phyloP scores from a whole-genome alignment of 2,797 vertebrate species.

The Scleropages formosus region DNA sequence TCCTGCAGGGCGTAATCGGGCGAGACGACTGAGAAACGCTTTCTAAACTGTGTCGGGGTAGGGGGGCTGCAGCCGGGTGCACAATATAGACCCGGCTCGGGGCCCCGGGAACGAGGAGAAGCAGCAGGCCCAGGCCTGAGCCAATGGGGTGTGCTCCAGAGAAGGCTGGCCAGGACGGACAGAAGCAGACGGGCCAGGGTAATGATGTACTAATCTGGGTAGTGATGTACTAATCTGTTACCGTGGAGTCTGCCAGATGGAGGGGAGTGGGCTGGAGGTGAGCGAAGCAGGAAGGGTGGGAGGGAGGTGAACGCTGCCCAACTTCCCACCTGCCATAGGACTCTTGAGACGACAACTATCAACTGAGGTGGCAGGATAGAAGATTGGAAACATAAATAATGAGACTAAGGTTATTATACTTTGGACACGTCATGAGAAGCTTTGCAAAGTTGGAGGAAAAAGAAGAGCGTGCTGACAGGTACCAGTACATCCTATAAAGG shows the following conservation, averaged over 20 bases:
- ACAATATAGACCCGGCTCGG: not conserved
- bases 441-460: not conserved
- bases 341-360: not conserved
- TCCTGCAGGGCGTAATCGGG: not conserved
- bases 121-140: not conserved
- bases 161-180: not conserved
- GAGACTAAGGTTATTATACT: not conserved
- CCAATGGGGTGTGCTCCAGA: not conserved
- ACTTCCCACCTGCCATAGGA: not conserved
- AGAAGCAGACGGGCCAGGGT: not conserved
- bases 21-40: not conserved
- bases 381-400: not conserved
- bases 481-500: too few relatives aligned
- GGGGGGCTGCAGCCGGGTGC: not conserved
- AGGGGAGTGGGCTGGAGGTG: not conserved
- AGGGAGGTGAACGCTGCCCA: not conserved
- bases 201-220: not conserved
- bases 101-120: not conserved
- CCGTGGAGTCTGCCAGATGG: conserved; percentile 12
- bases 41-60: not conserved
- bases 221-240: not conserved
- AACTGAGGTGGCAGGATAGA: not conserved
- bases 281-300: not conserved
- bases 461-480: too few relatives aligned
- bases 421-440: not conserved